Percentiles rank a stretch among this genome's conserved stretches.
Evolutionary conservation across 2,888 invertebrate species (phyloP).

Genomic region (Scaptomyza parva): DNA sequence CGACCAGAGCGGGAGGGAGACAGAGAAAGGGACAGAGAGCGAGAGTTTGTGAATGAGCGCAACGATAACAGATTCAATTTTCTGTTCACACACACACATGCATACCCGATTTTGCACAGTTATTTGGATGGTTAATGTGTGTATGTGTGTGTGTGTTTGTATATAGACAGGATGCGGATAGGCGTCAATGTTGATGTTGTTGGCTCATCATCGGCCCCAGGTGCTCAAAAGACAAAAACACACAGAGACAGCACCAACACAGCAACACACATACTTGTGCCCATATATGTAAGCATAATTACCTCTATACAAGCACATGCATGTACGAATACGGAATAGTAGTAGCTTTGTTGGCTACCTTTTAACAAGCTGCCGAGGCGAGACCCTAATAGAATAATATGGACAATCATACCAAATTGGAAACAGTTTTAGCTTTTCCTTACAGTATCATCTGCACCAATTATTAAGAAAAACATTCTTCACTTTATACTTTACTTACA

Average conservation of each 20-base stretch:
- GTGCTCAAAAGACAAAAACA: conserved; percentile 39
- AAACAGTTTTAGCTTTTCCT: neutral
- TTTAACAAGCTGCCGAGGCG: conserved; percentile 12
- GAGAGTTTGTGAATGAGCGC: conserved; percentile 37
- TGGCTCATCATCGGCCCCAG: conserved; percentile 52
- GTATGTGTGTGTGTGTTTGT: conserved; percentile 12
- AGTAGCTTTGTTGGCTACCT: neutral
- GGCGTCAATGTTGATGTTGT: conserved; percentile 65
- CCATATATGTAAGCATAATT: conserved; percentile 34
- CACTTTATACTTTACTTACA: neutral
- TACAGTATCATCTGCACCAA: too few species aligned
- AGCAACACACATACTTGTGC: conserved; percentile 16
- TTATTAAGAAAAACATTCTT: neutral
- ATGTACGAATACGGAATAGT: conserved; percentile 12
- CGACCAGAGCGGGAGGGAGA: conserved; percentile 11
- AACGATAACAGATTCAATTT: conserved; percentile 62
- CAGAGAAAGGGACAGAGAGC: neutral
- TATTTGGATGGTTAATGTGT: conserved; percentile 7
- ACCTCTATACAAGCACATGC: conserved; percentile 20
- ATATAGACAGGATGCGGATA: conserved; percentile 45
- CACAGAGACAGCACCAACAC: conserved; percentile 14
- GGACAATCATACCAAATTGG: neutral
- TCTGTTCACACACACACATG: conserved; percentile 20
- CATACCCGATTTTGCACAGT: conserved; percentile 9
- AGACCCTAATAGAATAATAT: neutral